Evolutionary conservation across 2,113 vertebrate species (phyloP).

Genomic region (Limanda limanda): DNA sequence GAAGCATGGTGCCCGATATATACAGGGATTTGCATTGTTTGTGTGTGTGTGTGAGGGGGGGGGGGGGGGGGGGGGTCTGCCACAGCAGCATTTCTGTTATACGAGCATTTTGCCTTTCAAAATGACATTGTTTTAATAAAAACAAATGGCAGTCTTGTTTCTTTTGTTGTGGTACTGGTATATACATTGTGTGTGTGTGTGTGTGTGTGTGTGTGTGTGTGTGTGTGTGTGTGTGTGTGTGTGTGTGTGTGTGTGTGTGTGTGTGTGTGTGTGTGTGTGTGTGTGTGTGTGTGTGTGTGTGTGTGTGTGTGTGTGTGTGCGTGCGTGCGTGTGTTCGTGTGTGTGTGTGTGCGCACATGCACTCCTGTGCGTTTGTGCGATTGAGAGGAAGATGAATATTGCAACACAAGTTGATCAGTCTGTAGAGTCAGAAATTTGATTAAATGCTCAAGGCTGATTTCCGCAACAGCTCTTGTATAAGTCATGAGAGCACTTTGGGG

Average conservation of each 20-base stretch:
- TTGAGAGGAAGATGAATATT: conserved; percentile 57
- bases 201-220: not conserved
- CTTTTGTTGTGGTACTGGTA: conserved; percentile 6
- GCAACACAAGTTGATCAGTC: conserved; percentile 69
- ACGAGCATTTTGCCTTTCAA: not conserved
- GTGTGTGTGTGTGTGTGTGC: not conserved
- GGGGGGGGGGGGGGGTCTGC: not conserved
- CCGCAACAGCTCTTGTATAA: conserved; percentile 64
- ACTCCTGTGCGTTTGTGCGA: not conserved
- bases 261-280: not conserved
- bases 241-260: too few relatives aligned
- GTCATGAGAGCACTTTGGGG: conserved; percentile 71
- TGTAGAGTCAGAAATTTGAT: conserved; percentile 69
- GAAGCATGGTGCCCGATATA: too few relatives aligned
- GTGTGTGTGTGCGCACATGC: too few relatives aligned
- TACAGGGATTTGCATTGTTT: too few relatives aligned
- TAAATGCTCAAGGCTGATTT: conserved; percentile 69
- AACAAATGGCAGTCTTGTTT: conserved; percentile 33
- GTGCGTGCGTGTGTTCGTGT: too few relatives aligned
- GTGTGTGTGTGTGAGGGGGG: too few relatives aligned
- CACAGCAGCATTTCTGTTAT: conserved; percentile 26
- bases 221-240: not conserved
- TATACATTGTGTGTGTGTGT: not conserved
- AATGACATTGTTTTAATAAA: conserved; percentile 28
- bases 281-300: not conserved